Evolutionary conservation across 2,888 invertebrate species (phyloP).

Genomic region (Hedychridium roseum): DNA sequence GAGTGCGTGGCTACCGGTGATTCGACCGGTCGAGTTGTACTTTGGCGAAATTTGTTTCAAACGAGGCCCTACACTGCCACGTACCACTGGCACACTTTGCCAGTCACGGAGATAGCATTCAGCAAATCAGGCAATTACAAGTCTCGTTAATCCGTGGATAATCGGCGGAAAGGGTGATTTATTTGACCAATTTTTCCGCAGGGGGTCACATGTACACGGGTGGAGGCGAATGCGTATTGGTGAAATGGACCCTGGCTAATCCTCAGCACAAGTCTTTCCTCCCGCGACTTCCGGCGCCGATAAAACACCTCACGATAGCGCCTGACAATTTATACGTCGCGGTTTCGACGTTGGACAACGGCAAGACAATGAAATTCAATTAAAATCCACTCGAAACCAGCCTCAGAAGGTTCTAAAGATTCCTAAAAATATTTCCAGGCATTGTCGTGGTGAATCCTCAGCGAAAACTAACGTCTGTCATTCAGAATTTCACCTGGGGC

Average conservation of each 20-base stretch:
- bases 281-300: slow-evolving; percentile 76
- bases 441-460: slow-evolving; percentile 68
- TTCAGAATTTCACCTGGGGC: slow-evolving; percentile 76
- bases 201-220: slow-evolving; percentile 79
- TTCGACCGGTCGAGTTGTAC: slow-evolving; percentile 69
- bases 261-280: slow-evolving; percentile 68
- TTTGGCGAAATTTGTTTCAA: slow-evolving; percentile 69
- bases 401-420: too few relatives aligned
- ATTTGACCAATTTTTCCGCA: slow-evolving; percentile 31
- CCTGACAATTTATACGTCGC: slow-evolving; percentile 72
- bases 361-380: too few relatives aligned
- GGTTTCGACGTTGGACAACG: slow-evolving; percentile 76
- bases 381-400: too few relatives aligned
- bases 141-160: too few relatives aligned
- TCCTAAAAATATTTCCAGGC: too few relatives aligned
- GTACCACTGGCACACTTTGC: slow-evolving; percentile 81
- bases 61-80: slow-evolving; percentile 61
- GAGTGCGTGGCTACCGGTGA: slow-evolving; percentile 75
- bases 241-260: slow-evolving; percentile 75
- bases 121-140: slow-evolving; percentile 65
- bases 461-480: slow-evolving; percentile 66
- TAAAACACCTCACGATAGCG: slow-evolving; percentile 72
- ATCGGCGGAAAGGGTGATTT: too few relatives aligned
- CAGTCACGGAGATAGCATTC: slow-evolving; percentile 74
- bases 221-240: slow-evolving; percentile 80